These are phyloP conservation scores for Hirtodrosophila histrioides DNA, from an alignment of 2,888 invertebrate genomes.

Conservation along the genomic window DNA sequence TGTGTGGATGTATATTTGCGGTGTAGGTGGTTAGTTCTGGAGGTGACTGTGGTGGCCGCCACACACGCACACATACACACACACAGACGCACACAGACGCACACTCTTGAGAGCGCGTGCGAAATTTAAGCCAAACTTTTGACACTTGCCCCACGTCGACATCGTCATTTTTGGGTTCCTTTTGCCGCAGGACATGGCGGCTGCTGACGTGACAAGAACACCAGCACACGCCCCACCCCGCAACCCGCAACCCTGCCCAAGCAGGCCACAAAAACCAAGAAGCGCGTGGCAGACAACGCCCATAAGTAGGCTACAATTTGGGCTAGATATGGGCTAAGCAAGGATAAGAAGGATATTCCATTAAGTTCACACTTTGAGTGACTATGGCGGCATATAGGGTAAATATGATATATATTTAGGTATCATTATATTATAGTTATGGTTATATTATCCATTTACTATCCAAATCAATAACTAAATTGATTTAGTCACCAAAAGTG, in stretches of 20 bases:
- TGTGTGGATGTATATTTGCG: conserved; percentile 1
- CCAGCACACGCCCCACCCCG: not conserved
- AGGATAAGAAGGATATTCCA: conserved; percentile 7
- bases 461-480: no score
- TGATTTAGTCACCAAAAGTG: no score
- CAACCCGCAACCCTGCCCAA: not conserved
- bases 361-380: conserved; percentile 10
- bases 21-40: conserved; percentile 43
- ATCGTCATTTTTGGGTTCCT: conserved; percentile 34
- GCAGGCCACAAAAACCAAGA: conserved; percentile 12
- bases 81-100: not conserved
- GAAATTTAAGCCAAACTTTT: conserved; percentile 74
- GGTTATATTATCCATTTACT: no score
- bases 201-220: conserved; percentile 43
- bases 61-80: conserved; percentile 3
- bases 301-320: conserved; percentile 57
- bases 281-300: conserved; percentile 22
- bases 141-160: conserved; percentile 61
- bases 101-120: conserved; percentile 53
- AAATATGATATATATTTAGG: no score
- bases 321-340: conserved; percentile 5
- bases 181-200: conserved; percentile 22
- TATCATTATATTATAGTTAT: no score
- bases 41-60: conserved; percentile 28
- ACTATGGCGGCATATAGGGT: not conserved